Conservation (phyloP, 2,888 invertebrate species). For the Philereme vetulata region DNA sequence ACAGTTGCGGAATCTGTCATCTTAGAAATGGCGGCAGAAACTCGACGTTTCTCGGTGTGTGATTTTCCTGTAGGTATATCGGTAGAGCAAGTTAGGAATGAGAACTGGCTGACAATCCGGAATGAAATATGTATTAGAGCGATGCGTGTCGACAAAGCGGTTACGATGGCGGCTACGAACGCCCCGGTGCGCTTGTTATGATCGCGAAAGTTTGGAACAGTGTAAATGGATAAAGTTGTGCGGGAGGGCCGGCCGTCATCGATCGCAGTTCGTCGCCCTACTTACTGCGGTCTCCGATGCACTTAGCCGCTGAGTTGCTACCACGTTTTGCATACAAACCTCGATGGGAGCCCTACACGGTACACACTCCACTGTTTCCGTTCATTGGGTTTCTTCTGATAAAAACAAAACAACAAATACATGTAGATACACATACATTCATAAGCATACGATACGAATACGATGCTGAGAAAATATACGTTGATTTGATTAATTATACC, state of each 20-base stretch:
- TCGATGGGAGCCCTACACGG: constrained; percentile 29
- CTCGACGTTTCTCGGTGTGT: constrained; percentile 7
- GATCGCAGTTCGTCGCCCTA: constrained; percentile 83
- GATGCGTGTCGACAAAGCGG: constrained; percentile 41
- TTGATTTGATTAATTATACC: too few relatives aligned
- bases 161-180: constrained; percentile 32
- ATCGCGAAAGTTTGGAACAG: constrained; percentile 75
- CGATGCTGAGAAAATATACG: not conserved
- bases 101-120: constrained; percentile 17
- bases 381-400: constrained; percentile 25
- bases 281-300: constrained; percentile 76
- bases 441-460: not conserved
- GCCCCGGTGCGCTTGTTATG: constrained; percentile 59
- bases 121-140: constrained; percentile 23
- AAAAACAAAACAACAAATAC: constrained; percentile 9
- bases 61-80: constrained; percentile 13
- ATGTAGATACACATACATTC: too few relatives aligned
- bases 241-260: constrained; percentile 74
- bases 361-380: constrained; percentile 33
- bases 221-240: constrained; percentile 81
- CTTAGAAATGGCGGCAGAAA: constrained; percentile 17
- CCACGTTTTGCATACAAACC: constrained; percentile 56
- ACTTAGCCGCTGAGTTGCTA: constrained; percentile 67
- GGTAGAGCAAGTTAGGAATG: constrained; percentile 17
- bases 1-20: constrained; percentile 29